phyloP scores from a whole-genome alignment of 2,113 vertebrate genomes.

The Eudyptes chrysolophus region DNA sequence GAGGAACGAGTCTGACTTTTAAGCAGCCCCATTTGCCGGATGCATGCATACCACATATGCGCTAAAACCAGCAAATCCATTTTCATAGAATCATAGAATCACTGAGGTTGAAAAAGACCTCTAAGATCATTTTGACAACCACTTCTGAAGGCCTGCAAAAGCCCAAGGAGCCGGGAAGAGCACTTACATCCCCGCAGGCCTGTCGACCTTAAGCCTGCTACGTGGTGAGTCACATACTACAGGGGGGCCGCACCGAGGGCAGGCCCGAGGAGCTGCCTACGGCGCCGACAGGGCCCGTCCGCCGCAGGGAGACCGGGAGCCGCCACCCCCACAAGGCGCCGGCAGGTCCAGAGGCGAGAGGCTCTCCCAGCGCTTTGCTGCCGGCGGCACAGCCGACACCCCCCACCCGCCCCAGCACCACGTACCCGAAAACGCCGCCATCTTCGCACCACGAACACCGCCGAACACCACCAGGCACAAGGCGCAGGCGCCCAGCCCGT shows the following conservation, averaged over 20 bases:
- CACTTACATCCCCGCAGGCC: fast-evolving
- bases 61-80: fast-evolving
- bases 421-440: constrained; percentile 81
- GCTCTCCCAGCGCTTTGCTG: fast-evolving
- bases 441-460: background rate
- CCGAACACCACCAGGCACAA: fast-evolving
- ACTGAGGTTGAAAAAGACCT: too few species aligned
- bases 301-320: background rate
- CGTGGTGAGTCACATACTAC: fast-evolving
- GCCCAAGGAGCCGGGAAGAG: too few species aligned
- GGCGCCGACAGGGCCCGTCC: background rate
- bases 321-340: fast-evolving
- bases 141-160: background rate
- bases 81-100: too few species aligned
- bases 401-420: background rate
- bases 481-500: fast-evolving
- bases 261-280: background rate
- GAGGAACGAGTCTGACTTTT: fast-evolving
- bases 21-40: too few species aligned
- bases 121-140: too few species aligned
- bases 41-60: fast-evolving
- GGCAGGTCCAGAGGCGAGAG: fast-evolving
- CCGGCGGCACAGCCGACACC: too few species aligned
- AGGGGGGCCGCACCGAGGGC: fast-evolving
- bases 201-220: too few species aligned